Conservation (phyloP, 1,140 invertebrate species). For the Ceratina australensis region DNA sequence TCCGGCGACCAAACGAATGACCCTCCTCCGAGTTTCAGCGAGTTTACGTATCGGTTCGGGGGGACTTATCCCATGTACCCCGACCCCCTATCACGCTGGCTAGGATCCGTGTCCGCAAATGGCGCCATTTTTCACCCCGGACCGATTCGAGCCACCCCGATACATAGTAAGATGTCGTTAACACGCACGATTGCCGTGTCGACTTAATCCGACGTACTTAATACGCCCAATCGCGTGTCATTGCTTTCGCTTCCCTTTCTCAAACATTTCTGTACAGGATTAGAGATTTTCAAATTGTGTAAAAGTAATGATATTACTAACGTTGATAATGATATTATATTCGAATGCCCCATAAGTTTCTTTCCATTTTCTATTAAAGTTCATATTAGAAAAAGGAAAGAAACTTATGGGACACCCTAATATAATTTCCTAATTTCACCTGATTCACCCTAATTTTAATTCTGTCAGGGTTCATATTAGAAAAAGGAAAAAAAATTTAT, state of each 20-base stretch:
- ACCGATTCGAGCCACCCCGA: constrained; percentile 16
- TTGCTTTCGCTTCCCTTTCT: not conserved
- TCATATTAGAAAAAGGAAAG: no score
- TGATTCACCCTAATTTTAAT: no score
- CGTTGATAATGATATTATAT: no score
- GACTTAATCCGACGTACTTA: constrained; percentile 27
- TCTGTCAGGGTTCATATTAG: no score
- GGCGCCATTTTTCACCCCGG: constrained; percentile 40
- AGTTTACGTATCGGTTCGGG: constrained; percentile 54
- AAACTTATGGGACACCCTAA: no score
- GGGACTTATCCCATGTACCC: constrained; percentile 18
- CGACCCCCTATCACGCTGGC: not conserved
- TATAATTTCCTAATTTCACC: no score
- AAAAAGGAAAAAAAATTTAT: no score
- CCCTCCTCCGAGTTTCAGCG: constrained; percentile 50
- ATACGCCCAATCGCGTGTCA: not conserved
- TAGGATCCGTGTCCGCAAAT: constrained; percentile 14
- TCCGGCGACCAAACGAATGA: constrained; percentile 64
- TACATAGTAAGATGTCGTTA: constrained; percentile 46
- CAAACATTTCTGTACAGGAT: no score
- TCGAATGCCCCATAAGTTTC: no score
- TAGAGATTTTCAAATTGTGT: no score
- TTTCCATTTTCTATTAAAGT: no score
- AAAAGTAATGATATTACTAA: no score
- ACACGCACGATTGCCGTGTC: constrained; percentile 24